Conservation (phyloP, 2,113 vertebrate genomes). For the Athene cunicularia region DNA sequence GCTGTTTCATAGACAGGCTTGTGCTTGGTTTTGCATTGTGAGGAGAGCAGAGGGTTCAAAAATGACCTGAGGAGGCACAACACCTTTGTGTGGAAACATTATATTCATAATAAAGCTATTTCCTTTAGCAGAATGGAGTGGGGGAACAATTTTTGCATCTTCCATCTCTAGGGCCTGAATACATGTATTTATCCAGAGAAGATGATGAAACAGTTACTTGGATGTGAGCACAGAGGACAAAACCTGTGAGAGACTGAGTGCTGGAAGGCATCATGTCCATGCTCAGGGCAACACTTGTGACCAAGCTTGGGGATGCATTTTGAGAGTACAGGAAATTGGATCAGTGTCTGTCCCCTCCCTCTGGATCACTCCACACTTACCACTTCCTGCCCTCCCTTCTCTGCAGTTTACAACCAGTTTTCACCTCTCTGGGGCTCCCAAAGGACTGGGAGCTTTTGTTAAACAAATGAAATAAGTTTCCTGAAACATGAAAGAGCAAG, state of each 20-base stretch:
- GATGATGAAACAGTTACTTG: not conserved
- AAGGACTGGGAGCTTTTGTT: not conserved
- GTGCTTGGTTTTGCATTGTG: not conserved
- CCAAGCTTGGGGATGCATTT: not conserved
- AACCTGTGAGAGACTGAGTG: not conserved
- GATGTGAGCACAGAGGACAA: not conserved
- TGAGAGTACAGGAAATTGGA: not conserved
- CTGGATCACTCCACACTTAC: not conserved
- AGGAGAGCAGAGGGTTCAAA: not conserved
- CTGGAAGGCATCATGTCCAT: not conserved
- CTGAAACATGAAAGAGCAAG: not conserved
- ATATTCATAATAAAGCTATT: not conserved
- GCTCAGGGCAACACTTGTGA: not conserved
- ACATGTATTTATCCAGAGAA: not conserved
- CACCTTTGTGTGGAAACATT: not conserved
- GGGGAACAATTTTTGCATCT: accelerated
- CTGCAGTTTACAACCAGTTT: not conserved
- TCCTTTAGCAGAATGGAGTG: not conserved
- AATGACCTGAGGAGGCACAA: not conserved
- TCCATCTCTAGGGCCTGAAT: not conserved
- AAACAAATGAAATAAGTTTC: not conserved
- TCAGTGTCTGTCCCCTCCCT: not conserved
- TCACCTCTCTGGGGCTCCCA: not conserved
- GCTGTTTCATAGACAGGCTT: not conserved
- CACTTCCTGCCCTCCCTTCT: not conserved